These are phyloP conservation scores for Bombus waltoni DNA, from an alignment of 1,140 invertebrate genomes.

Conservation along the genomic window DNA sequence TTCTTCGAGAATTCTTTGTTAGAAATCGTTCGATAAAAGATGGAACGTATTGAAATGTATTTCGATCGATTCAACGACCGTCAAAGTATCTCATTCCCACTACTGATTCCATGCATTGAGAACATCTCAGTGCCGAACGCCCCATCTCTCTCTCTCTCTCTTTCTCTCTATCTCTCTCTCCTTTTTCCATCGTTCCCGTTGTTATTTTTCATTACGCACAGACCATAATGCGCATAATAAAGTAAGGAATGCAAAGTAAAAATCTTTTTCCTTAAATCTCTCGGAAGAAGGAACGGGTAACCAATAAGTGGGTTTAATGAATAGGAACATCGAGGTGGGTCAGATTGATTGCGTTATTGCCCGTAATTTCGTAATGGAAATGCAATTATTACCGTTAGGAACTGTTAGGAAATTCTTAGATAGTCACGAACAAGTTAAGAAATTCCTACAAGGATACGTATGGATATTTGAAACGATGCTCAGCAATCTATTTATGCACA, in stretches of 20 bases:
- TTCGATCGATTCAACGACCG: background rate
- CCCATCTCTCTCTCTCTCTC: background rate
- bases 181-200: background rate
- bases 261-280: background rate
- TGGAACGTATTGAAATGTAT: background rate
- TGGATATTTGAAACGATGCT: background rate
- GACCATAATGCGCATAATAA: conserved; percentile 27
- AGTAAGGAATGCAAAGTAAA: conserved; percentile 15
- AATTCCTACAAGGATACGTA: background rate
- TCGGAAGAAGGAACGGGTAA: background rate
- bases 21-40: background rate
- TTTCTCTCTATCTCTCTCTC: background rate
- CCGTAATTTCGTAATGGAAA: conserved; percentile 12
- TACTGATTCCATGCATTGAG: background rate
- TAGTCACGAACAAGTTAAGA: background rate
- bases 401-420: background rate
- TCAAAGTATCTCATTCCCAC: conserved; percentile 12
- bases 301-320: conserved; percentile 4
- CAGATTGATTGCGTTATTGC: conserved; percentile 10
- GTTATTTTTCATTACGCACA: conserved; percentile 3
- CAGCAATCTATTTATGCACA: background rate
- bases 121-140: background rate
- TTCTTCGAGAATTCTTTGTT: background rate
- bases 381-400: background rate
- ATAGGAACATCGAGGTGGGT: background rate